Evolutionary conservation across 2,797 vertebrate species (phyloP), one percentile per base, ranked within the genome.

Genomic region (Echeneis naucrates): DNA sequence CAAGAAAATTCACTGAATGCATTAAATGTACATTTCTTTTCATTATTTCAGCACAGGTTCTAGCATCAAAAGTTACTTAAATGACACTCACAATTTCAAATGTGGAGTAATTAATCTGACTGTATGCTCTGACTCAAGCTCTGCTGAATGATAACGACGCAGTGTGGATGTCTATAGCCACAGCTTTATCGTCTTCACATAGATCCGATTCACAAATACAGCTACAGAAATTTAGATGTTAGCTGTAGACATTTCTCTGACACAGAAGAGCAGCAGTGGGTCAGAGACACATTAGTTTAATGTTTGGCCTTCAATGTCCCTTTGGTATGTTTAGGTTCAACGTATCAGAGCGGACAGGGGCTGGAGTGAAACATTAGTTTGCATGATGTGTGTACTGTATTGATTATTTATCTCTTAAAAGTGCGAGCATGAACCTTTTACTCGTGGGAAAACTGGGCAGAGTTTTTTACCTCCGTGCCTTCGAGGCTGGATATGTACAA

Each of bases 361-460:
- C 37, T 32, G 32, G 3, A 44, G 4, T 66, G 47, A 9, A 52
- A 59, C 38, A 60, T 55, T 55, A 70, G 17, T 53, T 45, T 59
- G 59, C 19, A 12, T 68, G 47, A 32, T 56, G 58, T 66, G 37
- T 67, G 42, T 21, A 27, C 32, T 16, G 13, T 77, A 80, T 77
- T 30, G 77, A 87, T 77, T 80, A 37, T 71, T 66, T 70, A 30
- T 72, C 51, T 57, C 54, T 82, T 54, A 64, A 77, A 87, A 83
- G 59, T 72, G 52, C 47, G 54, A 54, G 24, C 59, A 48, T 79
- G 57, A 70, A 78, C 85, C 61, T 75, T 63, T 77, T 53, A 56
- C 75, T 75, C 21, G 2, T 16, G 55, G 57, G 75, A 75, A 56
- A 72, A 37, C 51, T 4, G 8, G 21, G n/a, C 8, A 42, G 62